Evolutionary conservation across 2,113 vertebrate genomes (phyloP), one percentile per base, ranked within the genome.

Genomic region (Megalops atlanticus): DNA sequence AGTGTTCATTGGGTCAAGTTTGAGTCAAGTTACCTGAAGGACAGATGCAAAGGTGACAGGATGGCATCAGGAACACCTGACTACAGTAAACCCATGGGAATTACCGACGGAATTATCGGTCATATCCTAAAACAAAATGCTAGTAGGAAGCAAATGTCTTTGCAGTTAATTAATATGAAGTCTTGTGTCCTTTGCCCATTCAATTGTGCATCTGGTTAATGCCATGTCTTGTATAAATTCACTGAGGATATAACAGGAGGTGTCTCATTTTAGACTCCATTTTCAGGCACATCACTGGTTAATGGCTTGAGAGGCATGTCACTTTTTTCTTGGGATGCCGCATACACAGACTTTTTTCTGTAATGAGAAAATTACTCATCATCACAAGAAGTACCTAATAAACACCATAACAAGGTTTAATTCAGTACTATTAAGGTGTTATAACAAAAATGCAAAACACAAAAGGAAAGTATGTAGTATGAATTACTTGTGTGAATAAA

Each of bases 301-400:
- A 64, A 31, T 31, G 54, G 54, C n/a, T 64, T 64, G 3, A 64
- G 54, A 5, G 54, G 54, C 2, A 7, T 11, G 54, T n/a, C 54
- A 7, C 4, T 64, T n/a, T 64, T 64, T 64, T 64, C 54, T 27
- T 64, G 54, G 54, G 54, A 4, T 0, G 54, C 7, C 8, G 54
- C 24, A 27, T 8, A 6, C n/a, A 84, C 39, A 33, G 87, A 88
- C 83, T 70, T 77, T 81, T 85, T 85, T 49, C 90, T 89, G 80
- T 82, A 87, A 83, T n/a, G 80, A 49, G 84, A 0, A 82, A 70
- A 36, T 21, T 76, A 33, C 0, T 31, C 54, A 64, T n/a, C 24
- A 27, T 7, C 54, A 64, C 16, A 27, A 12, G 21, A 36, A 39
- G 31, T 8, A 16, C 27, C 69, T 21, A 71, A 16, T 69, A 33